Evolutionary conservation across 2,888 invertebrate genomes (phyloP), one percentile per base, ranked within the genome.

Genomic region (Phlogophora meticulosa): DNA sequence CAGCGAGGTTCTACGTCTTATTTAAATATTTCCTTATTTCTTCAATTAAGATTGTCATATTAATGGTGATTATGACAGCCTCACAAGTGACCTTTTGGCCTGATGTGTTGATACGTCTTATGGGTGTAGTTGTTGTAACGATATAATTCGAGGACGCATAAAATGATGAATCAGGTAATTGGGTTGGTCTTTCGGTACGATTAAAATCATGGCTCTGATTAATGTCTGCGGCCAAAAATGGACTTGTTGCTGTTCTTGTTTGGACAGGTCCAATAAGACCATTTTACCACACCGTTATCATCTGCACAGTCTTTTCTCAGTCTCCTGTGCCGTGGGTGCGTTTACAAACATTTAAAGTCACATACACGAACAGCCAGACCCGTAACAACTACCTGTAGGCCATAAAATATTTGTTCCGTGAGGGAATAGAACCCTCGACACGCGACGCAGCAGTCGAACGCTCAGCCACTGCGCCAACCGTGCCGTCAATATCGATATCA

Each of bases 21-120:
- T 52, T 76, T 45, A 22, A 71, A 77, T 70, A 45, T 77, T 73
- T 77, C 63, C 62, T 53, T 72, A 34, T 58, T 32, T 55, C 51
- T 58, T 55, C 32, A 57, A 64, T 78, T 53, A 73, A 42, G 5
- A 22, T 58, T 72, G 53, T 72, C 78, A 22, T 13, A 55, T 51
- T 38, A 36, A 48, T 40, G 13, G 7, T 22, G 24, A 58, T 78
- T 49, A 40, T 53, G 34, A 49, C 53, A 63, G 20, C 5, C n/a
- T 34, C 24, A 17, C 32, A 28, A 22, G 28, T 72, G 48, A 73
- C 73, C 78, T 73, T 73, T 58, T 20, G 17, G 7, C 42, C 11
- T 36, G 42, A 24, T 34, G n/a, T 20, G 48, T 28, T 36, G 11
- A 45, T 32, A 56, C 40, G 49, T 53, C 38, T 13, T 1, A 28